Base-by-base conservation (phyloP, 2,888 invertebrate genomes). In the Hartigia nigra region DNA sequence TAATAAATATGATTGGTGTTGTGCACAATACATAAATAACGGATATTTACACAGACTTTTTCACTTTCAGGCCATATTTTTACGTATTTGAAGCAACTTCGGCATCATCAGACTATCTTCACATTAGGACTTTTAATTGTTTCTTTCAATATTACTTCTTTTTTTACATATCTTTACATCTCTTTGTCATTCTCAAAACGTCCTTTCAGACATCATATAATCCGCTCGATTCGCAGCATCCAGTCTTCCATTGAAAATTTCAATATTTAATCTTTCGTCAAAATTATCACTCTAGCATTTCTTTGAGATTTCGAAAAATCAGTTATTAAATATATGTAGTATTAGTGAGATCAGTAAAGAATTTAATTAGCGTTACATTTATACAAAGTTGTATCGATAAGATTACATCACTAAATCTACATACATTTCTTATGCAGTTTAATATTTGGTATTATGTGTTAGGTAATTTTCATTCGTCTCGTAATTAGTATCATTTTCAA, bases 361-460 rank as follows among this genome's bases (percentile, higher is more conserved):
- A 87, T 85, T 88, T 88, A 87, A 87, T 88, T 86, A 90, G 88
- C 86, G 86, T 87, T 90, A 90, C 88, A 89, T 90, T 90, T 90
- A 90, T 90, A 90, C 89, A 90, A 90, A 89, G 88, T 89, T 87
- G 85, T 86, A 83, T 88, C 84, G 80, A 84, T 88, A 84, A 85
- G 84, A 86, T 86, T 85, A 87, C 85, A 83, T 86, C 84, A 84
- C 84, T 88, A 88, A 84, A 70, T 84, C 87, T 90, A 90, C 87
- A 84, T 88, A 89, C 85, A 87, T 87, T 83, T 55, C 84, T 87
- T 90, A 90, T 87, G 84, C 84, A 86, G 83, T 85, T 88, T 90
- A 90, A 89, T 91, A 91, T 91, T 91, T 90, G 90, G 90, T 90
- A 88, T 89, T 88, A 88, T 84, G 85, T 86, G 85, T 87, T 81